phyloP scores from a whole-genome alignment of 2,797 vertebrate species.

The Fratercula arctica region DNA sequence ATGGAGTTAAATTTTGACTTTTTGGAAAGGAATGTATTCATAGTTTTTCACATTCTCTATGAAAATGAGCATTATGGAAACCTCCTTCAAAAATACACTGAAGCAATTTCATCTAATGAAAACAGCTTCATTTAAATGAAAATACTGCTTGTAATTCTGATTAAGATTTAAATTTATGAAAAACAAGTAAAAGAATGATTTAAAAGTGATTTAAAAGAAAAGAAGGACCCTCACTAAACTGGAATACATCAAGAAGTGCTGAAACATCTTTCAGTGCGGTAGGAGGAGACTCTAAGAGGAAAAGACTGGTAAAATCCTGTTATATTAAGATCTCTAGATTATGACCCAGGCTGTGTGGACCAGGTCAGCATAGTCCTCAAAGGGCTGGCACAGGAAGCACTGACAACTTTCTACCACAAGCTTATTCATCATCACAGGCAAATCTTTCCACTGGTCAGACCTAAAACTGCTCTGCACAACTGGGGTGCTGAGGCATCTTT shows the following conservation, averaged over 20 bases:
- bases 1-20: neutral
- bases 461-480: neutral
- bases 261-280: neutral
- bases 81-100: neutral
- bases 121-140: constrained; percentile 1
- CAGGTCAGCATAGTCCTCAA: neutral
- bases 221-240: neutral
- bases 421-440: neutral
- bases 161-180: neutral
- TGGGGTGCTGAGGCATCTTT: neutral
- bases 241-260: neutral
- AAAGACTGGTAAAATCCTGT: neutral
- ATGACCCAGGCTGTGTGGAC: neutral
- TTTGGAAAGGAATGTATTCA: neutral
- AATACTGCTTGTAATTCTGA: neutral
- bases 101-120: neutral
- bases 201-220: neutral
- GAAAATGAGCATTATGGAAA: neutral
- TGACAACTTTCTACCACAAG: neutral
- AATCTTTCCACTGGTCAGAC: neutral
- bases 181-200: neutral
- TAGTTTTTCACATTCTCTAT: neutral
- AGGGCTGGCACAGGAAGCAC: neutral
- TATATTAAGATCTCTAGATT: neutral
- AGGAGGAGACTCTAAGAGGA: neutral